phyloP scores from a whole-genome alignment of 2,797 vertebrate genomes.

The Sebastiscus tertius region DNA sequence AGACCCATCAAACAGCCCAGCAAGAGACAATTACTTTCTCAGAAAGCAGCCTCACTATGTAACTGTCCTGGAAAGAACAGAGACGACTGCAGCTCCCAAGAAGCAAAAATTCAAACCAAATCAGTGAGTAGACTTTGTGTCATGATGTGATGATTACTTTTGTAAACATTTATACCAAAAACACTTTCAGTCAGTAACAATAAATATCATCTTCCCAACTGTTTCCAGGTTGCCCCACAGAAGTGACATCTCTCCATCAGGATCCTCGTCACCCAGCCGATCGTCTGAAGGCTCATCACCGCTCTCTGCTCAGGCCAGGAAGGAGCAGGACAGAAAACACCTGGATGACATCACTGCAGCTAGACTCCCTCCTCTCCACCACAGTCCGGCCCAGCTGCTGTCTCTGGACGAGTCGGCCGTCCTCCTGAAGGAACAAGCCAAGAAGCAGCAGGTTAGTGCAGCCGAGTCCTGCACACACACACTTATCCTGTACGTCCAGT shows the following conservation, averaged over 20 bases:
- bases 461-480: neutral
- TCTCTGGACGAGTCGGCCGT: constrained; percentile 88
- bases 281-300: constrained; percentile 69
- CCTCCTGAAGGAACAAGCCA: constrained; percentile 87
- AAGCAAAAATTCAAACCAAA: constrained; percentile 89
- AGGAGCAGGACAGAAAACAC: constrained; percentile 87
- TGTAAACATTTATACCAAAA: neutral
- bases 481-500: neutral
- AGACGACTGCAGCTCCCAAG: constrained; percentile 66
- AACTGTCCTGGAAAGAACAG: constrained; percentile 85
- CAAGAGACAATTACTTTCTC: constrained; percentile 61
- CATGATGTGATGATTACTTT: neutral
- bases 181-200: neutral
- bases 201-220: neutral
- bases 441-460: constrained; percentile 86
- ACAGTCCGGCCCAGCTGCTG: constrained; percentile 85
- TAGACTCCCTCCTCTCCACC: constrained; percentile 87
- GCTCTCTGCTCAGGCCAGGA: constrained; percentile 80
- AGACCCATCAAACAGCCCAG: constrained; percentile 33
- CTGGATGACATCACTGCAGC: constrained; percentile 93
- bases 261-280: constrained; percentile 71
- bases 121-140: constrained; percentile 80
- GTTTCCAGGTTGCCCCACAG: constrained; percentile 80
- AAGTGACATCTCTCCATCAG: constrained; percentile 56
- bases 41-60: constrained; percentile 80